Conservation (phyloP, 2,888 invertebrate genomes). For the Agrilus cyanescens region DNA sequence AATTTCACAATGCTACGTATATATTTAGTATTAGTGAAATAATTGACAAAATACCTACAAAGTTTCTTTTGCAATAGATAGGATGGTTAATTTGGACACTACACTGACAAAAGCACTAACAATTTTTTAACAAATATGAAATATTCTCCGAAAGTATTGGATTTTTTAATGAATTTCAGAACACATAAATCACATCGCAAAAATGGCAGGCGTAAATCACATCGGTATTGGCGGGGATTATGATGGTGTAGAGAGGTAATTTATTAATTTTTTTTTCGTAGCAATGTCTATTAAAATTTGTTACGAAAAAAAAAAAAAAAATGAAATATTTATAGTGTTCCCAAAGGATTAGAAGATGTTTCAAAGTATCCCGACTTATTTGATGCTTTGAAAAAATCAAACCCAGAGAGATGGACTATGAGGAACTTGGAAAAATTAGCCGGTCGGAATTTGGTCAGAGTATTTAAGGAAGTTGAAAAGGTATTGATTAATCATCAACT, state of each 20-base stretch:
- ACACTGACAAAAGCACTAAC: too few relatives aligned
- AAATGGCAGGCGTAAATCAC: conserved; percentile 37
- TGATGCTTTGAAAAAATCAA: conserved; percentile 24
- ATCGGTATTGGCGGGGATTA: conserved; percentile 43
- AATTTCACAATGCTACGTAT: too few relatives aligned
- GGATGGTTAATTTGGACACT: too few relatives aligned
- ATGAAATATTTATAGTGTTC: conserved; percentile 38
- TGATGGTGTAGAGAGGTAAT: conserved; percentile 36
- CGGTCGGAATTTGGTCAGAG: conserved; percentile 37
- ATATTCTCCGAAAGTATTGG: too few relatives aligned
- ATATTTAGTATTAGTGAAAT: too few relatives aligned
- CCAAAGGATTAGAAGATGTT: conserved; percentile 56
- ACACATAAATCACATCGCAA: conserved; percentile 41
- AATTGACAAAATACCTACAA: too few relatives aligned
- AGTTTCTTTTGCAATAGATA: too few relatives aligned
- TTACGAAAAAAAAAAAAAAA: neutral
- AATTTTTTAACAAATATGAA: too few relatives aligned
- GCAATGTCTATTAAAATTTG: neutral
- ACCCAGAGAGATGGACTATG: conserved; percentile 30
- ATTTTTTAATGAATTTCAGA: conserved; percentile 28
- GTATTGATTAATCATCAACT: conserved; percentile 11
- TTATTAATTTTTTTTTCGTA: conserved; percentile 17
- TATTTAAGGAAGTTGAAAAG: conserved; percentile 32
- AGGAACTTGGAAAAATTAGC: conserved; percentile 38
- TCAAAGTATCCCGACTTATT: conserved; percentile 59